Base-by-base conservation (phyloP, 2,888 invertebrate species). In the Apotomis betuletana region DNA sequence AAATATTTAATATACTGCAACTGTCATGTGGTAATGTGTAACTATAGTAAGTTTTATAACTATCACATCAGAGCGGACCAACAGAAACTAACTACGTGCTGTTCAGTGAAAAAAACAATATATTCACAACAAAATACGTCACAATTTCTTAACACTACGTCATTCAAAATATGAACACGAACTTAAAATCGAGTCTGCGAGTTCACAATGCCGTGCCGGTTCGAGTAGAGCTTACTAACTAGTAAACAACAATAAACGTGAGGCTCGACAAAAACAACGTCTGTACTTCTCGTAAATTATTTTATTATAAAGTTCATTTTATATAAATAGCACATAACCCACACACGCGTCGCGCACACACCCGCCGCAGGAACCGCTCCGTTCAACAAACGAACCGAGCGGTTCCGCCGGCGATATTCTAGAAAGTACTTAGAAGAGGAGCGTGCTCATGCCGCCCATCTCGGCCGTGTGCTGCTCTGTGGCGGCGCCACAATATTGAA, bases 401-500 rank as follows among this genome's bases (percentile, higher is more conserved):
- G 77, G 70, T 75, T 74, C 54, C 76, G 75, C 74, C 79, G 75
- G 58, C 80, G 77, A 52, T 46, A 58, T 72, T 52, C 60, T 27
- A 72, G 72, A 75, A 73, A 76, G 74, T 77, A 75, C 78, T 96
- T 99, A 99, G 95, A 99, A 99, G 85, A 99, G 96, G 84, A 99
- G 94, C 82, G 98, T 98, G 90, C 98, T 97, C 98, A 99, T 98
- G 86, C 99, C 97, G 83, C 99, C 99, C 98, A 99, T 98, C 94
- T 99, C 99, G 84, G 98, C 99, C n/a, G n/a, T n/a, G n/a, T n/a
- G n/a, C 94, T 99, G 99, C 94, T 99, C 99, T 92, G 99, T 99
- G 78, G 99, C 99, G 93, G n/a, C n/a, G n/a, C n/a, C n/a, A n/a
- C n/a, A n/a, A n/a, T n/a, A n/a, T n/a, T n/a, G n/a, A n/a, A n/a